phyloP scores from a whole-genome alignment of 1,140 invertebrate genomes.

The Ips nitidus region DNA sequence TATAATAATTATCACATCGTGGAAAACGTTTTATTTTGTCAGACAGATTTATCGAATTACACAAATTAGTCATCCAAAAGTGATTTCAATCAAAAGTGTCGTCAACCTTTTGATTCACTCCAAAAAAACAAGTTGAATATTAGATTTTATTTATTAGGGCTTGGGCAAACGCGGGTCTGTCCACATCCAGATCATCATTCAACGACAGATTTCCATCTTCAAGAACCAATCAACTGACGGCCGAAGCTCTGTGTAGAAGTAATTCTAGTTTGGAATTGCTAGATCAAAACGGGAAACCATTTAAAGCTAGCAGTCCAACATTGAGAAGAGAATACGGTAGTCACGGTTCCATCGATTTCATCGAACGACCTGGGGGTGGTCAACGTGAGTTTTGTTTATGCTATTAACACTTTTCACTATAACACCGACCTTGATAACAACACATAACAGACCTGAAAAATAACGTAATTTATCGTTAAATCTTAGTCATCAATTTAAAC shows the following conservation, averaged over 20 bases:
- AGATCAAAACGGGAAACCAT: slow-evolving; percentile 46
- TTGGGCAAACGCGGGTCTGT: slow-evolving; percentile 51
- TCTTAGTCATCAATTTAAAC: slow-evolving; percentile 8
- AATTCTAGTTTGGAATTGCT: slow-evolving; percentile 63
- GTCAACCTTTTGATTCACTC: no score
- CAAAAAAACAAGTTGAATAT: background rate
- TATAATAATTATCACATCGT: no score
- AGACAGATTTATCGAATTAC: no score
- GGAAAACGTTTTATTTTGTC: no score
- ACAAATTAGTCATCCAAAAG: no score
- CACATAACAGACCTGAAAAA: no score
- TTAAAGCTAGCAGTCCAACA: slow-evolving; percentile 50
- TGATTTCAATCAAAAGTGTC: no score
- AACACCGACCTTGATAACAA: no score
- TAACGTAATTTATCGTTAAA: no score
- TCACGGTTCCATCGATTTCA: slow-evolving; percentile 62
- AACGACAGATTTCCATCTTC: slow-evolving; percentile 46
- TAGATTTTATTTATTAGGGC: slow-evolving; percentile 39
- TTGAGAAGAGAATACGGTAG: slow-evolving; percentile 62
- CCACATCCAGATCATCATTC: slow-evolving; percentile 45
- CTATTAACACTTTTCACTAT: background rate
- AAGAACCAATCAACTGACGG: slow-evolving; percentile 11
- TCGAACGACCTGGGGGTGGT: slow-evolving; percentile 47
- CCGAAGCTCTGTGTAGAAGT: slow-evolving; percentile 55
- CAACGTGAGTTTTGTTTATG: slow-evolving; percentile 10